Evolutionary conservation across 2,113 vertebrate genomes (phyloP), one percentile per base, ranked within the genome.

Genomic region (Semnornis frantzii): DNA sequence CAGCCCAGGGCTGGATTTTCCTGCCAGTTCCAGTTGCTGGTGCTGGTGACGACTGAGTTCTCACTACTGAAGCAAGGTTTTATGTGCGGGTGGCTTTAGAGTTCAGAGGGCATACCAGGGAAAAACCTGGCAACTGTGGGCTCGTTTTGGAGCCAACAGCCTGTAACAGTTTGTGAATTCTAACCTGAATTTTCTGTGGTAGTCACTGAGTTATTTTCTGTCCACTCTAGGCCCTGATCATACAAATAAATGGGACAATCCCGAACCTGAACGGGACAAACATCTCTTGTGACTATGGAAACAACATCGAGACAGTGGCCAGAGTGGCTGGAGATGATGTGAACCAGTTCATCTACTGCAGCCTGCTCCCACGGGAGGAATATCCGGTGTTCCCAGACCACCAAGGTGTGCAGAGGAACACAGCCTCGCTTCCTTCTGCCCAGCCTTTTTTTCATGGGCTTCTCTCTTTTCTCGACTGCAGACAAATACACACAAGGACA

Each of bases 221-320:
- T 92, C 74, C 73, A 65, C 52, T 77, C 7, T 42, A 94, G 99
- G 97, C 97, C 63, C 98, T 99, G 85, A 98, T 99, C 80, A 98
- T 99, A 84, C 98, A 99, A 96, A 98, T 99, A 91, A 98, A 98
- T 6, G 99, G 99, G 82, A 99, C 98, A 37, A 98, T 99, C 80
- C 99, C 99, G 0, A 98, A 98, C 94, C 97, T 99, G 94, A 97
- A 96, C 3, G 98, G 98, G 82, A 98, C 98, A 91, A 95, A 97
- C n/a, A 98, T 99, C 96, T 97, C 98, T 55, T 99, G 99, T 80
- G 98, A 99, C 97, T 99, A 98, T 11, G 98, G 98, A 50, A 97
- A 97, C 18, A 96, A 96, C 28, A 94, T 98, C 75, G 96, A 91
- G 63, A 99, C 98, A 0, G 94, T 97, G 71, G 99, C 98, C 85